Percentiles rank a stretch among this genome's conserved stretches.
Conservation (phyloP, 2,797 vertebrate genomes). For the Micrastur ruficollis region DNA sequence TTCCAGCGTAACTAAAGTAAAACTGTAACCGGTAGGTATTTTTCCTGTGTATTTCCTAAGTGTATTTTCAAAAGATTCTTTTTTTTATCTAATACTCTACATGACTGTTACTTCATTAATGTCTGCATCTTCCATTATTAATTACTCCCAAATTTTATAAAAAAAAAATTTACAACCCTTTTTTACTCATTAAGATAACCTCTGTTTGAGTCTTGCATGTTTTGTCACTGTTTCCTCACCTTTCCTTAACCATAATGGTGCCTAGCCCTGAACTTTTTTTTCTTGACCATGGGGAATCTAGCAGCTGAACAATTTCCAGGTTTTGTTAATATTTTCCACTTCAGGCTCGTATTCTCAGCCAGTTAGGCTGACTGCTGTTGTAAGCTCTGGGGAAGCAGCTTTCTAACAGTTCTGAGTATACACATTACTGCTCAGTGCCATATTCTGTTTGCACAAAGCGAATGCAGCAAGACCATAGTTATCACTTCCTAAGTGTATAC, state of each 20-base stretch:
- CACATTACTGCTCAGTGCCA: not conserved
- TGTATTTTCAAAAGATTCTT: not conserved
- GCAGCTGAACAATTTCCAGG: not conserved
- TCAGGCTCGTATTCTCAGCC: not conserved
- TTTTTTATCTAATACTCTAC: not conserved
- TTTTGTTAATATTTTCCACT: not conserved
- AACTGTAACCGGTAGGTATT: not conserved
- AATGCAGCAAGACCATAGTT: not conserved
- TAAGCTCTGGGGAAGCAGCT: not conserved
- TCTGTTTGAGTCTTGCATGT: not conserved
- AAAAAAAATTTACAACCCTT: not conserved
- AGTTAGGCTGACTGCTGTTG: not conserved
- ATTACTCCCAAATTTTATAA: not conserved
- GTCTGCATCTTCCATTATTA: not conserved
- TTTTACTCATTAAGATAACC: not conserved
- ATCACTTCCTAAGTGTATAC: fast-evolving
- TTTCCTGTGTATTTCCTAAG: not conserved
- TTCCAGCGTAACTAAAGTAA: not conserved
- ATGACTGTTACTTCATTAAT: not conserved
- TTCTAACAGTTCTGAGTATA: not conserved
- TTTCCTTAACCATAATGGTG: not conserved
- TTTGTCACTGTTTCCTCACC: not conserved
- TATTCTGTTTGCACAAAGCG: not conserved
- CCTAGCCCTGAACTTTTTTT: not conserved
- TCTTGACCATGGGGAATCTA: not conserved